Evolutionary conservation across 1,140 invertebrate genomes (phyloP).

Genomic region (Meloidogyne floridensis): DNA sequence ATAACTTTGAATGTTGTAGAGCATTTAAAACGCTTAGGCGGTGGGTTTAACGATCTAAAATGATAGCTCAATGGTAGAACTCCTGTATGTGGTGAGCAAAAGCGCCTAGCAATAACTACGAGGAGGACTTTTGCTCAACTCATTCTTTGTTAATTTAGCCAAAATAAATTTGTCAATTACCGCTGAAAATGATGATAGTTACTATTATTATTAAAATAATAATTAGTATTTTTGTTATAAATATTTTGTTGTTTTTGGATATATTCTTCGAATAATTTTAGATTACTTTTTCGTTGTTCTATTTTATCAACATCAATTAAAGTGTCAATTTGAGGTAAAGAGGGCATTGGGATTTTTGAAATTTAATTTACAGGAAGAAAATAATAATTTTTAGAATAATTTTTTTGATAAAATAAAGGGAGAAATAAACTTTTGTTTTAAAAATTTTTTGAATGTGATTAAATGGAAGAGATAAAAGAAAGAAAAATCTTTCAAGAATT

Average conservation of each 20-base stretch:
- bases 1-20: no score
- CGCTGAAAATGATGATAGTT: neutral
- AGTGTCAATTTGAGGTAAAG: neutral
- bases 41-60: no score
- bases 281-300: conserved; percentile 1
- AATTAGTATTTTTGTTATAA: no score
- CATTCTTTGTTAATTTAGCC: no score
- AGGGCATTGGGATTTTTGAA: no score
- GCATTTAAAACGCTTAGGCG: no score
- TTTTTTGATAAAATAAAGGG: neutral
- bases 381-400: neutral
- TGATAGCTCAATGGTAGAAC: no score
- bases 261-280: conserved; percentile 7
- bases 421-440: no score
- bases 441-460: neutral
- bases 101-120: no score
- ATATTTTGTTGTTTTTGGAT: neutral
- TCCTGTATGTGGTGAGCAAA: no score
- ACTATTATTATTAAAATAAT: neutral
- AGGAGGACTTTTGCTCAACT: no score
- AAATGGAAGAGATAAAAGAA: neutral
- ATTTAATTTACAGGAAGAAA: no score
- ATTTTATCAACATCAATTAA: neutral
- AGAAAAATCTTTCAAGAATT: neutral
- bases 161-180: neutral